Conservation (phyloP, 2,797 vertebrate genomes). For the Siniperca scherzeri region DNA sequence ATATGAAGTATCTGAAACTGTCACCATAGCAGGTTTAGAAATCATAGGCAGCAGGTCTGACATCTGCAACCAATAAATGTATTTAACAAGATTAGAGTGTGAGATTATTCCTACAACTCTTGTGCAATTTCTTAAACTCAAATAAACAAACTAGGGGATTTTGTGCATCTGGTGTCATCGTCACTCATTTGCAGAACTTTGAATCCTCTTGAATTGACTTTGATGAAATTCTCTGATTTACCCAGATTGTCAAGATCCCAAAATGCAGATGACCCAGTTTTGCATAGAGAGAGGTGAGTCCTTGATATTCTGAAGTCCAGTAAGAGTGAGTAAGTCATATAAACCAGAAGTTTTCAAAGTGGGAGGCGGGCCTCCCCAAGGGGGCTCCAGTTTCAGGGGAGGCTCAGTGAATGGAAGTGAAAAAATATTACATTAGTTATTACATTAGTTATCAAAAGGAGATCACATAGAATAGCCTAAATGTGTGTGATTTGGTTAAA, state of each 20-base stretch:
- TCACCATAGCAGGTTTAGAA: not conserved
- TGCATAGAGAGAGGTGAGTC: constrained; percentile 82
- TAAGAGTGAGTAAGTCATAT: not conserved
- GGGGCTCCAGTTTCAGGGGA: no score
- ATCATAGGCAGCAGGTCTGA: not conserved
- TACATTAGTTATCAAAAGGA: no score
- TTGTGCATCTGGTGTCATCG: not conserved
- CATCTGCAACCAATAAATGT: not conserved
- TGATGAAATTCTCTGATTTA: not conserved
- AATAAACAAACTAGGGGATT: not conserved
- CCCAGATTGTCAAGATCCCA: constrained; percentile 75
- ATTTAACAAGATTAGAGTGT: not conserved
- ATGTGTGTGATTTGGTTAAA: no score
- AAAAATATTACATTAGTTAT: no score
- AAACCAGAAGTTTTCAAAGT: not conserved
- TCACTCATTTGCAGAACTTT: not conserved
- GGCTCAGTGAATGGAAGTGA: no score
- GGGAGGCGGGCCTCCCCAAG: no score
- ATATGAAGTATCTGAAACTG: not conserved
- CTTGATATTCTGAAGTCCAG: not conserved
- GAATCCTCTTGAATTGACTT: not conserved
- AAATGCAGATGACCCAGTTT: constrained; percentile 68
- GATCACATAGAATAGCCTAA: no score
- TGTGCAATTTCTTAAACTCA: not conserved
- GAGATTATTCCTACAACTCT: not conserved